Base-by-base conservation (phyloP, 2,113 vertebrate species). In the Smithornis capensis region DNA sequence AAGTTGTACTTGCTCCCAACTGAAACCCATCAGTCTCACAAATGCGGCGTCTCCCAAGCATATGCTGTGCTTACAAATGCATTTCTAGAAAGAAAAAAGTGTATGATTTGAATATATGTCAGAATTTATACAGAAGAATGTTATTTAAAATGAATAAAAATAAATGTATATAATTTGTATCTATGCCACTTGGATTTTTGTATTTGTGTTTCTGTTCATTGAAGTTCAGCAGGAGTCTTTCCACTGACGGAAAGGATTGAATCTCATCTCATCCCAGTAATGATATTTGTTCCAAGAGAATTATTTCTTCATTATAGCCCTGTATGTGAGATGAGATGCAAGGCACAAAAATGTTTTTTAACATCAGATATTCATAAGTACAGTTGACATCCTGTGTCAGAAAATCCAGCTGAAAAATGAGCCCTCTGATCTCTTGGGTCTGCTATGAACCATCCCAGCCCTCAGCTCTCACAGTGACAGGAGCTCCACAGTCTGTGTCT, bases 131-230 rank as follows among this genome's bases (percentile, higher is more conserved):
- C 97, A 89, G 95, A 97, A 98, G 97, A 98, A 97, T 98, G 97
- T 98, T 98, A 98, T 98, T 98, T 98, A 98, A 98, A 98, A 98
- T 96, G 94, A 98, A 97, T 97, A 97, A 96, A 97, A 98, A 98
- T 97, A 98, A 98, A 98, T 98, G 98, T 98, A 98, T 98, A 98
- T 98, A 98, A 98, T 98, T 98, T 98, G 98, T 98, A 98, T 94
- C 96, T 97, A 95, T 95, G 95, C 86, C 94, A 96, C 71, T 91
- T 94, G 95, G 71, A 79, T 88, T 74, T 96, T 97, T 97, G 94
- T 65, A n/a, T 97, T 97, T 95, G 70, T 96, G 71, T 80, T 95
- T 82, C 47, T 94, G 37, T 88, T 88, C 73, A 70, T 31, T 89
- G 6, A 65, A 56, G 90, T 85, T 92, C 84, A 85, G 88, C 55